A percentile compares a stretch with the other conserved stretches of the same genome.
Conservation (phyloP, 2,888 invertebrate species). For the Diplolepis rosae region DNA sequence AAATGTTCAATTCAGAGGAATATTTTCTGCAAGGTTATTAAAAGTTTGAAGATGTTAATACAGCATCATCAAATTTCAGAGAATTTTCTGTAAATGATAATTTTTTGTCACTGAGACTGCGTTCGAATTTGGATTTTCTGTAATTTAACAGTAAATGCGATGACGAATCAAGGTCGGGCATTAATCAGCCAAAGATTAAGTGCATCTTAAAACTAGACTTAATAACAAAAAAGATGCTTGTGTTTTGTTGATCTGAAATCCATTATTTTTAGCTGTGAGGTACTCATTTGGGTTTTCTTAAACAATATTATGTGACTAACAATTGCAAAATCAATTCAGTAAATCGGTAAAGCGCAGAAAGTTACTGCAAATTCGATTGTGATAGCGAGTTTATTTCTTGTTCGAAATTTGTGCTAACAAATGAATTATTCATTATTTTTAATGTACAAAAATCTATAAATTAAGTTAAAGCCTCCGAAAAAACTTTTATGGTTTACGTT, state of each 20-base stretch:
- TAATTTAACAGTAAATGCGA: background rate
- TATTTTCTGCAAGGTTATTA: background rate
- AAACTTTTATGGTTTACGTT: background rate
- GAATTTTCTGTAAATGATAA: background rate
- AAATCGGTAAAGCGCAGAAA: background rate
- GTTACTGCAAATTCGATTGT: slow-evolving; percentile 9
- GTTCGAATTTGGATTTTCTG: slow-evolving; percentile 1
- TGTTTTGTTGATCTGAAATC: background rate
- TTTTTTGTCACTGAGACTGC: slow-evolving; percentile 5
- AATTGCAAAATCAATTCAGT: background rate
- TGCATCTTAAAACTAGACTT: slow-evolving; percentile 27
- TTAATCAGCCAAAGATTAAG: slow-evolving; percentile 42
- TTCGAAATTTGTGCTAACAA: background rate
- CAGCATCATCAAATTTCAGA: background rate
- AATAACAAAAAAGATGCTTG: background rate
- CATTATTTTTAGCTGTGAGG: background rate
- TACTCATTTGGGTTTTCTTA: background rate
- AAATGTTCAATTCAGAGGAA: background rate
- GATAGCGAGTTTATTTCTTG: background rate
- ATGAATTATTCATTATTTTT: background rate
- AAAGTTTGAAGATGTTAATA: background rate
- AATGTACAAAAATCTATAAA: background rate
- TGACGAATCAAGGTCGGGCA: slow-evolving; percentile 29
- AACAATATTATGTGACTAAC: background rate
- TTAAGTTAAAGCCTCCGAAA: background rate